Base-by-base conservation (phyloP, 2,888 invertebrate species). In the Cheilosia variabilis region DNA sequence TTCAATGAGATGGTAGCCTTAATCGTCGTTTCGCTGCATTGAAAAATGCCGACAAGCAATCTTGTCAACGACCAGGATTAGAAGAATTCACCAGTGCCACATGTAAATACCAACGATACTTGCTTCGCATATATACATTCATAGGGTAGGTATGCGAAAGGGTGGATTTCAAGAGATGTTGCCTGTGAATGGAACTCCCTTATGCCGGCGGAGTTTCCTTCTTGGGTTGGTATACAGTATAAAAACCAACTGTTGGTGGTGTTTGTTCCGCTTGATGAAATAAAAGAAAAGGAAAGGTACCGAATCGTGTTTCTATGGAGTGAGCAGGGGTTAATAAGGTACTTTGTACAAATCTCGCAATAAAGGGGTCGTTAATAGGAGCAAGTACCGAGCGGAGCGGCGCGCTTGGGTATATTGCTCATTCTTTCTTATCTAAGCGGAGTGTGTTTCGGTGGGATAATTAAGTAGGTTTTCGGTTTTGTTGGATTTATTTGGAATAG, bases 171-270 rank as follows among this genome's bases (percentile, higher is more conserved):
- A 81, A 63, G 55, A 69, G 75, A 63, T 50, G 34, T 55, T n/a
- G 27, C 41, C 31, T 62, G 15, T 27, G 41, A 50, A 63, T 60
- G 31, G 45, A 78, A 71, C 41, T 65, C 57, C 57, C 57, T 63
- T 24, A 31, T 63, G 31, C 58, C 76, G 45, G 68, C 68, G 77
- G 53, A 63, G 63, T 58, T 71, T 71, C 47, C 69, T 57, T 75
- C 62, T 47, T 43, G 9, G 31, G 31, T 9, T 31, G 7, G 31
- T 19, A 2, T 17, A 13, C 27, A 27, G 27, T 27, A 27, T 24
- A 69, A 63, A 57, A 81, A 81, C 75, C 75, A 81, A 81, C 81
- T 81, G 81, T 81, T 81, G 81, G 52, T 63, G 68, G 57, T 58
- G 58, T 76, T 81, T 63, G 69, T 71, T 63, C 58, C 76, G 69